A percentile compares a stretch with the other conserved stretches of the same genome.
Conservation (phyloP, 2,888 invertebrate species). For the Gibbula magus region DNA sequence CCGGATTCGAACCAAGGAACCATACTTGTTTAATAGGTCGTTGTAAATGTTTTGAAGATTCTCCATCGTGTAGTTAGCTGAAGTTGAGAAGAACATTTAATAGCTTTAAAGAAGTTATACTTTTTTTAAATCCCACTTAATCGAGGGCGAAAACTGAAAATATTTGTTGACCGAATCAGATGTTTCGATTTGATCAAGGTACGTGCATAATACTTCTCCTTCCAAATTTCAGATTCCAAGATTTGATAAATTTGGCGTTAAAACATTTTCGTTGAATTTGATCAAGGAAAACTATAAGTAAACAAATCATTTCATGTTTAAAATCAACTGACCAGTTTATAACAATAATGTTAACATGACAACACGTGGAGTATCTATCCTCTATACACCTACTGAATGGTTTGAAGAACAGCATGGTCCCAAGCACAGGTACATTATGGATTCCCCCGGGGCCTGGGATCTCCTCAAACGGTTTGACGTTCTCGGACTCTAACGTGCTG, state of each 20-base stretch:
- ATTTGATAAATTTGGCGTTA: no score
- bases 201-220: no score
- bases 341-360: no score
- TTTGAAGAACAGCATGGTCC: slow-evolving; percentile 29
- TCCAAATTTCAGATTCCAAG: no score
- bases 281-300: neutral
- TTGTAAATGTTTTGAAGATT: slow-evolving; percentile 29
- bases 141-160: no score
- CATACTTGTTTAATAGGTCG: slow-evolving; percentile 38
- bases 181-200: no score
- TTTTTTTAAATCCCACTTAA: no score
- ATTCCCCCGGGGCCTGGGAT: slow-evolving; percentile 34
- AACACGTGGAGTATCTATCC: no score
- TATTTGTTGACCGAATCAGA: no score
- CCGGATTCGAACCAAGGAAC: slow-evolving; percentile 37
- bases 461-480: slow-evolving; percentile 27
- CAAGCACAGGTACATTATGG: slow-evolving; percentile 29
- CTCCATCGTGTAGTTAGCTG: slow-evolving; percentile 19
- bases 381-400: slow-evolving; percentile 33
- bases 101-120: no score
- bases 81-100: neutral
- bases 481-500: neutral
- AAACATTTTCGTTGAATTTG: neutral
- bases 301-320: neutral
- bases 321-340: neutral